Percentiles rank a stretch among this genome's conserved stretches.
These are phyloP conservation scores for Dermolepida albohirtum DNA, from an alignment of 2,888 invertebrate genomes.

Conservation along the genomic window DNA sequence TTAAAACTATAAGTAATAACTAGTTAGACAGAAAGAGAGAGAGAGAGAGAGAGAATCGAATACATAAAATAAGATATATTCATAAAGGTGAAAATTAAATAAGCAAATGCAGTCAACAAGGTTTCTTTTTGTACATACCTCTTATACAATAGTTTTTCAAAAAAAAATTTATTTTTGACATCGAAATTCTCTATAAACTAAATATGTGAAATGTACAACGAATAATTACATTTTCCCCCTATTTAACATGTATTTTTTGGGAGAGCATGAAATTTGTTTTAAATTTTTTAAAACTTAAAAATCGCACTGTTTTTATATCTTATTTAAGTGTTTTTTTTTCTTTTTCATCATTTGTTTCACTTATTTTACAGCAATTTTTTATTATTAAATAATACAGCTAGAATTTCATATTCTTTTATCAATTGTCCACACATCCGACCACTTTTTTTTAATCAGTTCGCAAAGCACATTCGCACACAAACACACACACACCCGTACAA, in stretches of 20 bases:
- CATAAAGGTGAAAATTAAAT: constrained; percentile 25
- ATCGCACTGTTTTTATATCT: background rate
- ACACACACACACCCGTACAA: constrained; percentile 46
- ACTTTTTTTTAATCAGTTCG: constrained; percentile 4
- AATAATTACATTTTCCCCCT: background rate
- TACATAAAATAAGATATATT: constrained; percentile 4
- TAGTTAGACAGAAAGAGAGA: constrained; percentile 16
- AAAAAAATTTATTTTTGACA: background rate
- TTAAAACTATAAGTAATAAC: constrained; percentile 7
- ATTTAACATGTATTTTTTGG: constrained; percentile 7
- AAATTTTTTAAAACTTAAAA: too few species aligned
- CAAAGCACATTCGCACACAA: constrained; percentile 31
- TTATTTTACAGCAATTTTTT: constrained; percentile 50
- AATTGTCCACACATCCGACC: constrained; percentile 47
- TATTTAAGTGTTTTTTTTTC: too few species aligned
- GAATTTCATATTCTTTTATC: constrained; percentile 56
- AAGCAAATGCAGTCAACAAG: constrained; percentile 34
- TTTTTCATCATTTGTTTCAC: constrained; percentile 33
- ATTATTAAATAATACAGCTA: constrained; percentile 62
- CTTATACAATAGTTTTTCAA: background rate
- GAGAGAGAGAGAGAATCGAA: constrained; percentile 26
- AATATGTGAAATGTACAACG: too few species aligned
- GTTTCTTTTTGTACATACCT: constrained; percentile 30
- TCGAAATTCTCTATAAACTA: too few species aligned
- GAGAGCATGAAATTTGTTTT: background rate